phyloP scores from a whole-genome alignment of 2,888 invertebrate species.

The Eumerus sabulonum region DNA sequence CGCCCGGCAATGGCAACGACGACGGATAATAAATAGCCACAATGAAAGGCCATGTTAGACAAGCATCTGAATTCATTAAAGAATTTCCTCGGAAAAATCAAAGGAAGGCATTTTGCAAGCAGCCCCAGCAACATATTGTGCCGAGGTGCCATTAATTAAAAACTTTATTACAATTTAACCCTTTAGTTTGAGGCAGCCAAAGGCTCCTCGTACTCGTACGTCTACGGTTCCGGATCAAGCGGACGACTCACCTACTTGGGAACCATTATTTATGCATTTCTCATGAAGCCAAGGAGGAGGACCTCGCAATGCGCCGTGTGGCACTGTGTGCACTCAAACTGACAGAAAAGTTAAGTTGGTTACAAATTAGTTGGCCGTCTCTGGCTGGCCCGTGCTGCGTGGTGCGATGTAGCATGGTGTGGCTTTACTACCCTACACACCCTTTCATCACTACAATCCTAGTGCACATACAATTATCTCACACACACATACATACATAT shows the following conservation, averaged over 20 bases:
- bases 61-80: slow-evolving; percentile 69
- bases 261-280: slow-evolving; percentile 67
- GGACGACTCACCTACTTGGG: slow-evolving; percentile 65
- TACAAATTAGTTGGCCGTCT: slow-evolving; percentile 67
- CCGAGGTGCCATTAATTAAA: slow-evolving; percentile 69
- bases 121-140: slow-evolving; percentile 65
- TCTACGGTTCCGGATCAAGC: slow-evolving; percentile 66
- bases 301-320: slow-evolving; percentile 47
- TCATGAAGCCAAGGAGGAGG: slow-evolving; percentile 61
- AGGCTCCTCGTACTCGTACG: slow-evolving; percentile 44
- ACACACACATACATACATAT: slow-evolving; percentile 34
- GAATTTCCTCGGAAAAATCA: slow-evolving; percentile 69
- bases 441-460: slow-evolving; percentile 33
- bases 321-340: slow-evolving; percentile 68
- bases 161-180: slow-evolving; percentile 69
- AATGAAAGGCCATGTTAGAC: slow-evolving; percentile 69
- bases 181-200: slow-evolving; percentile 65
- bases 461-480: slow-evolving; percentile 58
- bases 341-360: slow-evolving; percentile 69
- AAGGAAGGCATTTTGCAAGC: slow-evolving; percentile 61
- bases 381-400: too few species aligned
- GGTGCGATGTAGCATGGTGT: too few species aligned
- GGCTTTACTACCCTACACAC: slow-evolving; percentile 19
- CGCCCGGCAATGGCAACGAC: slow-evolving; percentile 21
- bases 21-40: slow-evolving; percentile 68